Evolutionary conservation across 1,140 invertebrate species (phyloP).

Genomic region (Trichonephila clavata): DNA sequence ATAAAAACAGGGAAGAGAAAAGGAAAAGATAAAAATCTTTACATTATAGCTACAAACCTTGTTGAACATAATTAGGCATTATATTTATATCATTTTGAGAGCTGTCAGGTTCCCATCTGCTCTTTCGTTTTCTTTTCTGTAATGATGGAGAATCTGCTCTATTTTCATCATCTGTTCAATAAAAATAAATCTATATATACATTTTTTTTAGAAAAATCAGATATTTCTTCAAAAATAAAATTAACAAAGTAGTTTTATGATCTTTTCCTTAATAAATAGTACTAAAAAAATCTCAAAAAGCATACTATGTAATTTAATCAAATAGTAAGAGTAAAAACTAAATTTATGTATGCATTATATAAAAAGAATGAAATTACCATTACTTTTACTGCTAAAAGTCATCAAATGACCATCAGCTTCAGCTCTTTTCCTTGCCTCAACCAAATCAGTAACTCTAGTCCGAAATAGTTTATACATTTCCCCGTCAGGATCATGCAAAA

Average conservation of each 20-base stretch:
- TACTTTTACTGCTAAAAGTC: slow-evolving; percentile 68
- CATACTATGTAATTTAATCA: too few relatives aligned
- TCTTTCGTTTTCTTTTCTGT: slow-evolving; percentile 51
- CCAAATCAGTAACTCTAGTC: slow-evolving; percentile 71
- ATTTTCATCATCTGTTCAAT: slow-evolving; percentile 29
- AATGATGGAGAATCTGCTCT: neutral
- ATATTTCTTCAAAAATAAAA: neutral
- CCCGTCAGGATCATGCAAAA: slow-evolving; percentile 59
- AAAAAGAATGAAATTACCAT: neutral
- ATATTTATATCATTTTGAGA: slow-evolving; percentile 58
- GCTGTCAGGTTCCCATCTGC: slow-evolving; percentile 70
- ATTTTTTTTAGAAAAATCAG: neutral
- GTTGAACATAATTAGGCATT: slow-evolving; percentile 71
- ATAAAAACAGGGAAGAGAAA: neutral
- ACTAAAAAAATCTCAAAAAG: too few relatives aligned
- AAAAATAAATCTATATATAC: neutral
- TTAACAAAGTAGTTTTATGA: neutral
- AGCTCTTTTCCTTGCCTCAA: slow-evolving; percentile 77
- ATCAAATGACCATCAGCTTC: slow-evolving; percentile 75
- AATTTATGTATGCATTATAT: too few relatives aligned
- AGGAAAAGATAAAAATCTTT: neutral
- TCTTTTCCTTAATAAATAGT: too few relatives aligned
- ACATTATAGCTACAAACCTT: slow-evolving; percentile 45
- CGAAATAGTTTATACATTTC: slow-evolving; percentile 72
- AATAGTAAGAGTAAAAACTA: too few relatives aligned